These are phyloP conservation scores for Caenorhabditis latens DNA, from an alignment of 1,140 invertebrate genomes.

Conservation along the genomic window DNA sequence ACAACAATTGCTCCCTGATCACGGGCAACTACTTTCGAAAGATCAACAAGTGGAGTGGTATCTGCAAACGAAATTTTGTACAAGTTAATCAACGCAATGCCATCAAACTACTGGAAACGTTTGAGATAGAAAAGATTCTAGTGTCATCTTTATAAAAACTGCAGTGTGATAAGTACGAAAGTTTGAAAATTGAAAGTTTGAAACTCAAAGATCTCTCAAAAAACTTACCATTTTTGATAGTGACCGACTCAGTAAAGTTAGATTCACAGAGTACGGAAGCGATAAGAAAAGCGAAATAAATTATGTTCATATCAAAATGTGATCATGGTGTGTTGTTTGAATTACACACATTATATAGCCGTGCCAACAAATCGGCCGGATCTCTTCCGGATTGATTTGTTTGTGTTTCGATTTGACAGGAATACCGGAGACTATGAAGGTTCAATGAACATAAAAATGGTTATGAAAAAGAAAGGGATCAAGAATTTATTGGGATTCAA, in stretches of 20 bases:
- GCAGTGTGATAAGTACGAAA: no score
- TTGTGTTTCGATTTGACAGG: slow-evolving; percentile 56
- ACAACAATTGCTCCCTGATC: slow-evolving; percentile 38
- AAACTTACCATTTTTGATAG: neutral
- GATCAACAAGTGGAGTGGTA: slow-evolving; percentile 24
- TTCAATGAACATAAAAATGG: slow-evolving; percentile 45
- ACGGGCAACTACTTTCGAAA: slow-evolving; percentile 8
- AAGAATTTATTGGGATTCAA: slow-evolving; percentile 18
- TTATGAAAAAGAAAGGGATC: neutral
- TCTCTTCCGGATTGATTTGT: slow-evolving; percentile 53
- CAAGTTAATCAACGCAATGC: no score
- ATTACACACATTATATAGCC: slow-evolving; percentile 44
- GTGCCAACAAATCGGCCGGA: slow-evolving; percentile 35
- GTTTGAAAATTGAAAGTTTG: neutral
- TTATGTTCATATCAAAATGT: slow-evolving; percentile 52
- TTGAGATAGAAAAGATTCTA: no score
- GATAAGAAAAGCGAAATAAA: slow-evolving; percentile 35
- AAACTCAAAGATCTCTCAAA: neutral
- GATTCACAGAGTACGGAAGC: slow-evolving; percentile 45
- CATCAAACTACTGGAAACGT: no score
- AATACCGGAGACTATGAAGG: slow-evolving; percentile 36
- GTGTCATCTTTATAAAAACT: no score
- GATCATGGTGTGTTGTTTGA: slow-evolving; percentile 12
- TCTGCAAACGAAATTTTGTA: neutral
- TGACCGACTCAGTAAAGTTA: neutral